Percentiles rank a stretch among this genome's conserved stretches.
Conservation (phyloP, 2,888 invertebrate genomes). For the Drepanosiphum platanoidis region DNA sequence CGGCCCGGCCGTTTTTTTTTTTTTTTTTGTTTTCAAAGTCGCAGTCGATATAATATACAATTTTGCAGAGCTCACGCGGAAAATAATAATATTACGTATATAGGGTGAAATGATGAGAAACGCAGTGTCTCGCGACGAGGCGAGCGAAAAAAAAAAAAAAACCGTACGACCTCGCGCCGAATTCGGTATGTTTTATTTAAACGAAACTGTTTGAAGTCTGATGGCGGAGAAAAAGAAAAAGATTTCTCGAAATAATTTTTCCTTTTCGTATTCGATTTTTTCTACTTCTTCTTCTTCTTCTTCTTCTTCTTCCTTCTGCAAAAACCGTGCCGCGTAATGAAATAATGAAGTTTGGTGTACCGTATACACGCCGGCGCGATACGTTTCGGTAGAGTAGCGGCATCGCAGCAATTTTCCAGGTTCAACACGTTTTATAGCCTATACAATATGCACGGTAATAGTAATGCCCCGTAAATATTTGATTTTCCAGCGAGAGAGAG, state of each 20-base stretch:
- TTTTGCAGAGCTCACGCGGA: background rate
- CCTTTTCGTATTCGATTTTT: background rate
- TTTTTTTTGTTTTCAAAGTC: too few species aligned
- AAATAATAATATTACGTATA: too few species aligned
- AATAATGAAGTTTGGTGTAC: constrained; percentile 14
- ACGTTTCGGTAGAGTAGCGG: background rate
- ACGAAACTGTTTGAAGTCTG: constrained; percentile 7
- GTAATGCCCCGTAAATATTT: constrained; percentile 25
- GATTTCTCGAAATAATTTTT: constrained; percentile 19
- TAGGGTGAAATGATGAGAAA: too few species aligned
- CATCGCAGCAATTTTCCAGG: background rate
- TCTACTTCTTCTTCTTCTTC: background rate
- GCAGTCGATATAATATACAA: too few species aligned
- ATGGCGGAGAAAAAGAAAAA: background rate
- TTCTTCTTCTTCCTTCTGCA: background rate
- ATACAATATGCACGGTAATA: constrained; percentile 1
- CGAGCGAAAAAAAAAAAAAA: background rate
- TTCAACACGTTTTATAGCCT: constrained; percentile 3
- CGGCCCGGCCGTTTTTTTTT: too few species aligned
- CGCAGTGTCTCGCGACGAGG: background rate
- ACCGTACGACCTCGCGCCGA: background rate
- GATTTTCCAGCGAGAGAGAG: background rate
- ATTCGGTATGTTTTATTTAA: constrained; percentile 31
- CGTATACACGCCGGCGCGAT: too few species aligned
- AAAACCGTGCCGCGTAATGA: background rate